These are phyloP conservation scores for Ptilodon capucinus DNA, from an alignment of 2,888 invertebrate species.

Conservation along the genomic window DNA sequence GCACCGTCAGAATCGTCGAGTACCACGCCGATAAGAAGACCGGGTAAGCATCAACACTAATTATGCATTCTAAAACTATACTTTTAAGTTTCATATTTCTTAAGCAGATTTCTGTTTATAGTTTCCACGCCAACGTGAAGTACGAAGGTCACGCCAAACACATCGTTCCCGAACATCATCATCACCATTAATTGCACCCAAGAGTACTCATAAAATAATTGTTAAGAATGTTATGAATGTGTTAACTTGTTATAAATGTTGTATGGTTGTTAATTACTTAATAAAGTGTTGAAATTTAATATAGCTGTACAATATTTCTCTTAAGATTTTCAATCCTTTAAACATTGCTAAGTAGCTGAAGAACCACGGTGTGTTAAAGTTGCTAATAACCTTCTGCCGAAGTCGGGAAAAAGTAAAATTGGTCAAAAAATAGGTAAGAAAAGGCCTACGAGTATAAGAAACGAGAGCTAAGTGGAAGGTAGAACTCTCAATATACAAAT, in stretches of 20 bases:
- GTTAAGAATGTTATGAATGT: background rate
- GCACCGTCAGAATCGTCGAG: conserved; percentile 71
- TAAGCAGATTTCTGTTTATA: background rate
- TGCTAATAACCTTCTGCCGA: too few species aligned
- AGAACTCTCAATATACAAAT: too few species aligned
- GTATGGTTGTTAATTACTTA: background rate
- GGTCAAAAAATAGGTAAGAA: too few species aligned
- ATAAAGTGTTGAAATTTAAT: too few species aligned
- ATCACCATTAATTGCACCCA: conserved; percentile 17
- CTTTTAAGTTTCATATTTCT: background rate
- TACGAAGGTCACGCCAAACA: conserved; percentile 33
- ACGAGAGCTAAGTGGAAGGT: too few species aligned
- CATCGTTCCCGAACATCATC: conserved; percentile 28
- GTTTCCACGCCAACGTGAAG: conserved; percentile 34
- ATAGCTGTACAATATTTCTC: too few species aligned
- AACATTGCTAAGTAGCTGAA: too few species aligned
- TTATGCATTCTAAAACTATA: background rate
- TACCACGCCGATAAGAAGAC: conserved; percentile 64
- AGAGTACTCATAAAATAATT: background rate
- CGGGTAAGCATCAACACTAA: conserved; percentile 25
- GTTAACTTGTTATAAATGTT: background rate
- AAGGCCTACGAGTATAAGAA: too few species aligned
- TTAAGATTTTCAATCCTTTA: too few species aligned
- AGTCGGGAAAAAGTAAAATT: too few species aligned
- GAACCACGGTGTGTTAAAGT: too few species aligned